Evolutionary conservation across 2,113 vertebrate genomes (phyloP), one percentile per base, ranked within the genome.

Genomic region (Ceyx cyanopectus): DNA sequence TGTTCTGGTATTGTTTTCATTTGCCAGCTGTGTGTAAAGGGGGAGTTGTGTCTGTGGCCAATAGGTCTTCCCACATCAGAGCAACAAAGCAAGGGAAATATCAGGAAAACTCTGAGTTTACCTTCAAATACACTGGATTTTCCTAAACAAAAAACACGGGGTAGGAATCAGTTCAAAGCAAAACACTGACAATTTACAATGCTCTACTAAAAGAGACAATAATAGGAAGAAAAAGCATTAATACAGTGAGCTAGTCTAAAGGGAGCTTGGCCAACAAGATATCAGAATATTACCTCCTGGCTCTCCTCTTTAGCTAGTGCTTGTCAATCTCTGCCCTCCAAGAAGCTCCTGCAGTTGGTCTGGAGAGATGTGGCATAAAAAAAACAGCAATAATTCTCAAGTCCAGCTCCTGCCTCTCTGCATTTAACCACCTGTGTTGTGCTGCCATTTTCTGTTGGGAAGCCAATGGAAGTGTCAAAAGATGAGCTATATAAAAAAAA

Each of bases 11-110:
- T 61, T 93, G 83, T 91, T 95, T 94, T 93, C 91, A 83, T 89
- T 89, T 93, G 89, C 96, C 95, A 91, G 94, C 95, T 97, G 95
- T 92, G 91, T 94, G 91, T 88, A 93, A 96, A 95, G 91, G 83
- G 51, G 90, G 92, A 96, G 82, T 95, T 96, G 82, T 89, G 92
- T 79, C 97, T 87, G 85, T 66, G 85, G 96, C 95, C 95, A 96
- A 85, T 41, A 81, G 89, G 87, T 95, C 97, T 90, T 96, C 92
- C 95, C 94, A 94, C 95, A 96, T 94, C 93, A 91, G 84, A 97
- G 92, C 69, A 86, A 89, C 94, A 96, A 95, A 96, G 93, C 70
- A 62, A 75, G 48, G 95, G 93, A 93, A 94, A 86, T 61, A 68
- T 92, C 88, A 90, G 72, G 92, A 94, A 92, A 96, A 89, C 1